Evolutionary conservation across 2,113 vertebrate species (phyloP).

Genomic region (Pseudorhombus dupliciocellatus): DNA sequence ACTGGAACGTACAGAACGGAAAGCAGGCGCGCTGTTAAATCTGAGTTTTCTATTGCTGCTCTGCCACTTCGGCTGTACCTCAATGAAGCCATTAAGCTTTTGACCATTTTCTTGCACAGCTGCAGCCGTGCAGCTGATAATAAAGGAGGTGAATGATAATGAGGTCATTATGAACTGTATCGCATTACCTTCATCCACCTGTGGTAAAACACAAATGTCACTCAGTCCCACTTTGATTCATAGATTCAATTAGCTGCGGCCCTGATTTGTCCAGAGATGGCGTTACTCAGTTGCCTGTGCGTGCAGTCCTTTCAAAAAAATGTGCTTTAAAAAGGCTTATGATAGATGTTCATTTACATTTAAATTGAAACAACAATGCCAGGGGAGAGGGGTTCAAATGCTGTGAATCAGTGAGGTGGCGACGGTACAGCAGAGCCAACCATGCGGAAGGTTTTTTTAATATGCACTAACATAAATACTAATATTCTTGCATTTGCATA

Average conservation of each 20-base stretch:
- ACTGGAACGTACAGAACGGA: slow-evolving; percentile 16
- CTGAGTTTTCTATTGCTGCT: background rate
- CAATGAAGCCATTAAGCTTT: slow-evolving; percentile 8
- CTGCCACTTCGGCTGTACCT: background rate
- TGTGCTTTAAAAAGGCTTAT: slow-evolving; percentile 33
- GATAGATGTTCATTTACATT: slow-evolving; percentile 69
- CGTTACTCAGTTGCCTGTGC: slow-evolving; percentile 21
- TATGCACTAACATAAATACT: background rate
- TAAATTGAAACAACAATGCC: slow-evolving; percentile 65
- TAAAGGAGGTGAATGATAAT: slow-evolving; percentile 42
- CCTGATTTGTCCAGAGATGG: slow-evolving; percentile 16
- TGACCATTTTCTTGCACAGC: background rate
- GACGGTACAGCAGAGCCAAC: background rate
- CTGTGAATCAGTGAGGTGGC: background rate
- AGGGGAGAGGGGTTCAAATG: background rate
- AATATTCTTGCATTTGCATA: slow-evolving; percentile 3
- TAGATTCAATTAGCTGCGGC: slow-evolving; percentile 61
- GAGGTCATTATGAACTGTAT: slow-evolving; percentile 43
- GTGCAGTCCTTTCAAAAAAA: slow-evolving; percentile 35
- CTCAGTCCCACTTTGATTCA: slow-evolving; percentile 55
- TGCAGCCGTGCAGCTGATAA: slow-evolving; percentile 9
- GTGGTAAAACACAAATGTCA: slow-evolving; percentile 47
- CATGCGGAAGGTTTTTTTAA: background rate
- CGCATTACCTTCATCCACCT: slow-evolving; percentile 29
- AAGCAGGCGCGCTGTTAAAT: background rate